Percentiles rank a stretch among this genome's conserved stretches.
phyloP scores from a whole-genome alignment of 2,888 invertebrate genomes.

The Ichneumoninae sp. region DNA sequence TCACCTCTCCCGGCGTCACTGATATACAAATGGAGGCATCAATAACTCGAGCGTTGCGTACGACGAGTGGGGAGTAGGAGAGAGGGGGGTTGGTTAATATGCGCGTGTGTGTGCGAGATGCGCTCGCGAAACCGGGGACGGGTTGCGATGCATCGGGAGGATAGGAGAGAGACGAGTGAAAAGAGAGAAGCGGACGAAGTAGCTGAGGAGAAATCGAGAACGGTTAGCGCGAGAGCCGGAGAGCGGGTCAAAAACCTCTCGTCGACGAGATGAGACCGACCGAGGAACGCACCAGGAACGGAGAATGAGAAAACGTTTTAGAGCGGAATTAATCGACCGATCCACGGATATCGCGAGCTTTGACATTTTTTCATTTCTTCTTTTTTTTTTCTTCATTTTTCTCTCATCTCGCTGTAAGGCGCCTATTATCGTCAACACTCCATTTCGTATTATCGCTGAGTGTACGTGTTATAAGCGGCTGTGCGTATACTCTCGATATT shows the following conservation, averaged over 20 bases:
- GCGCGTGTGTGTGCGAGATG: slow-evolving; percentile 23
- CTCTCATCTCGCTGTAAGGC: neutral
- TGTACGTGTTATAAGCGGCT: slow-evolving; percentile 31
- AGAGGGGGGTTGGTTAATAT: slow-evolving; percentile 17
- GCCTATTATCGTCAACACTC: slow-evolving; percentile 47
- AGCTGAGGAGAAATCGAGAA: slow-evolving; percentile 11
- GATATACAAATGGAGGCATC: slow-evolving; percentile 82
- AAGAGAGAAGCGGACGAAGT: slow-evolving; percentile 26
- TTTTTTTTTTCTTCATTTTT: neutral
- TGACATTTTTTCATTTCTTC: slow-evolving; percentile 16
- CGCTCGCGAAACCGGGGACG: slow-evolving; percentile 15
- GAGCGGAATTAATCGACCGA: slow-evolving; percentile 17
- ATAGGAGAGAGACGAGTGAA: slow-evolving; percentile 27
- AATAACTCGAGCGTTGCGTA: slow-evolving; percentile 59
- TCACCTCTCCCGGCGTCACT: slow-evolving; percentile 73
- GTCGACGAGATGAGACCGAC: slow-evolving; percentile 34
- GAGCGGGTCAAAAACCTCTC: slow-evolving; percentile 50
- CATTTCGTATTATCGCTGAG: slow-evolving; percentile 60
- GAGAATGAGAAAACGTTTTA: slow-evolving; percentile 16
- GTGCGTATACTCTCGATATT: slow-evolving; percentile 38
- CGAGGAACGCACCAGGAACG: neutral
- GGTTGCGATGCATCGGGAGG: slow-evolving; percentile 11
- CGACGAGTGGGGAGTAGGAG: slow-evolving; percentile 13
- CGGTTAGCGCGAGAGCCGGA: neutral
- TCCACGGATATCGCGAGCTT: slow-evolving; percentile 35